phyloP scores from a whole-genome alignment of 1,140 invertebrate species.

The Lanistes nyassanus region DNA sequence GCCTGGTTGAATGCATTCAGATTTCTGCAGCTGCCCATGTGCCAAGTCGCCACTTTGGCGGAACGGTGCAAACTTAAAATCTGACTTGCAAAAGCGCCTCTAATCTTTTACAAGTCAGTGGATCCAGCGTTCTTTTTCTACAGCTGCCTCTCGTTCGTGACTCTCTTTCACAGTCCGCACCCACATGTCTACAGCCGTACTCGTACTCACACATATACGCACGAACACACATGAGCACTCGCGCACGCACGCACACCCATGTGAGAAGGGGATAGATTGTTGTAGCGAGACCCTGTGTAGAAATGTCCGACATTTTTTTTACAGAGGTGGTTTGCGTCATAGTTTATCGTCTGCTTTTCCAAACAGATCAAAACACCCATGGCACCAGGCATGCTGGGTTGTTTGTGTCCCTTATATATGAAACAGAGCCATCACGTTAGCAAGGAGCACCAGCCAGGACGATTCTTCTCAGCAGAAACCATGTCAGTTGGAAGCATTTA shows the following conservation, averaged over 20 bases:
- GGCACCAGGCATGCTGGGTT: background rate
- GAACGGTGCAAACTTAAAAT: background rate
- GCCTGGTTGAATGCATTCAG: background rate
- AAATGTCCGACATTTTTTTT: background rate
- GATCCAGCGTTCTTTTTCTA: background rate
- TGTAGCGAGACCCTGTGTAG: background rate
- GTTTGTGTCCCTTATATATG: too few species aligned
- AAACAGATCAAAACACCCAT: background rate
- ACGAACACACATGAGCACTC: conserved; percentile 2
- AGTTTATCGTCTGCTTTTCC: background rate
- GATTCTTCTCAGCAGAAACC: too few species aligned
- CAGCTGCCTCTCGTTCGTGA: too few species aligned
- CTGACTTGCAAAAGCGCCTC: background rate
- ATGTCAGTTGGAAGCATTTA: too few species aligned
- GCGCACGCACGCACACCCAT: background rate
- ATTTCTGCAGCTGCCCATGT: background rate
- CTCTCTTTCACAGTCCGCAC: background rate
- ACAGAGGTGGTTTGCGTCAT: background rate
- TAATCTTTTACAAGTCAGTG: background rate
- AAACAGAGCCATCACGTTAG: too few species aligned
- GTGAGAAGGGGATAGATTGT: background rate
- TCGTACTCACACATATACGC: background rate
- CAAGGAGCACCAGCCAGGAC: too few species aligned
- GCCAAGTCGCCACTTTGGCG: background rate
- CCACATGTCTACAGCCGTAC: background rate